Percentiles rank a stretch among this genome's conserved stretches.
Conservation (phyloP, 2,888 invertebrate species). For the Idaea biselata region DNA sequence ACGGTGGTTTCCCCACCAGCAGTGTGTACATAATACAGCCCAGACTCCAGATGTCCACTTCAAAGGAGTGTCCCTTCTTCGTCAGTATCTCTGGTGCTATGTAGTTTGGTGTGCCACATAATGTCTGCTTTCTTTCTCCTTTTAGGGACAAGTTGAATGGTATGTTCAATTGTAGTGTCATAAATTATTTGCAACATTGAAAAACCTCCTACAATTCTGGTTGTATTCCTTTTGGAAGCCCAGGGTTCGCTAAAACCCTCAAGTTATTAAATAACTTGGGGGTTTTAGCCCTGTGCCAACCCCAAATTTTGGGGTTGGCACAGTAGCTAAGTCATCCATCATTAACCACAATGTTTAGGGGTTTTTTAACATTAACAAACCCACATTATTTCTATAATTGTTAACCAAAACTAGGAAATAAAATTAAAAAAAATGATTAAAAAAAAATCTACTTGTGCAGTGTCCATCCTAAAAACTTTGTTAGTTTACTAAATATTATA, state of each 20-base stretch:
- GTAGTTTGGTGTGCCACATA: slow-evolving; percentile 99
- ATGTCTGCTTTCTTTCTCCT: slow-evolving; percentile 91
- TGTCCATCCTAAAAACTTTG: background rate
- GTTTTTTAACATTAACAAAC: no score
- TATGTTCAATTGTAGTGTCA: background rate
- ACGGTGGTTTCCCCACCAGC: slow-evolving; percentile 97
- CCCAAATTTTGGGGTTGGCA: no score
- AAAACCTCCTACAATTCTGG: background rate
- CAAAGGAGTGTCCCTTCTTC: slow-evolving; percentile 98
- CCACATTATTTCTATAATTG: no score
- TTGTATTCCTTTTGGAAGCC: background rate
- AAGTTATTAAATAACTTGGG: no score
- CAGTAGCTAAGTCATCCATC: no score
- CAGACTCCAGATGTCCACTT: slow-evolving; percentile 99
- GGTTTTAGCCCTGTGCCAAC: no score
- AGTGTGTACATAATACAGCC: slow-evolving; percentile 99
- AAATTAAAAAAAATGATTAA: no score
- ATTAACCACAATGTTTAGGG: no score
- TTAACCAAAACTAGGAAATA: no score
- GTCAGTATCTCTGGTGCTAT: slow-evolving; percentile 99
- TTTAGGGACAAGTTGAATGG: slow-evolving; percentile 3
- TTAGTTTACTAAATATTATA: no score
- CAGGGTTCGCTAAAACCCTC: background rate
- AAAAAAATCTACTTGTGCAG: background rate
- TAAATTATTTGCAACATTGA: background rate